Evolutionary conservation across 2,113 vertebrate species (phyloP).

Genomic region (Dicaeum eximium): DNA sequence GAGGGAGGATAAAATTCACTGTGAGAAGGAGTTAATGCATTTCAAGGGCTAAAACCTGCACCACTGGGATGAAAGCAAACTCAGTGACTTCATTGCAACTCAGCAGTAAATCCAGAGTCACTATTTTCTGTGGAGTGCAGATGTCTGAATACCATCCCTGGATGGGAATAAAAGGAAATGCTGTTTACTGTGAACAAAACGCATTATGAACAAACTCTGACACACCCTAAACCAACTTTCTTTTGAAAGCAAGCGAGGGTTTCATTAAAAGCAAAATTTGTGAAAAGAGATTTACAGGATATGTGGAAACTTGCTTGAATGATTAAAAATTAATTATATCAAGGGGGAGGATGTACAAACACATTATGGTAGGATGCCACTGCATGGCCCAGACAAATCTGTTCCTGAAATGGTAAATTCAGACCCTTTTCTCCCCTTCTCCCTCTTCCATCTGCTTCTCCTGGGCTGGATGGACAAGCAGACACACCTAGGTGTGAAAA

Average conservation of each 20-base stretch:
- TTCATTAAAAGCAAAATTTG: constrained; percentile 60
- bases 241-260: constrained; percentile 40
- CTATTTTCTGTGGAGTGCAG: constrained; percentile 33
- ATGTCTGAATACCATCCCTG: constrained; percentile 54
- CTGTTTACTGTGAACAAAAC: constrained; percentile 62
- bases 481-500: not conserved
- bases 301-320: constrained; percentile 61
- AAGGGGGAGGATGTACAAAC: constrained; percentile 29
- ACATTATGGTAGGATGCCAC: not conserved
- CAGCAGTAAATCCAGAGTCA: constrained; percentile 19
- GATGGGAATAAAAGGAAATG: constrained; percentile 58
- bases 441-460: not conserved
- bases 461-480: not conserved
- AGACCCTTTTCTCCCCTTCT: not conserved
- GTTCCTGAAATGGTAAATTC: not conserved
- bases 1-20: not conserved
- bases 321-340: constrained; percentile 59
- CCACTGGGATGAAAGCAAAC: constrained; percentile 27
- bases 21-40: not conserved
- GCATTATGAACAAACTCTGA: constrained; percentile 29
- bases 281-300: constrained; percentile 49
- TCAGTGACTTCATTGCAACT: constrained; percentile 21
- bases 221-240: constrained; percentile 62
- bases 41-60: constrained; percentile 39
- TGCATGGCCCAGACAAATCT: not conserved